Conservation (phyloP, 2,113 vertebrate genomes). For the Cyanoramphus novaezelandiae region DNA sequence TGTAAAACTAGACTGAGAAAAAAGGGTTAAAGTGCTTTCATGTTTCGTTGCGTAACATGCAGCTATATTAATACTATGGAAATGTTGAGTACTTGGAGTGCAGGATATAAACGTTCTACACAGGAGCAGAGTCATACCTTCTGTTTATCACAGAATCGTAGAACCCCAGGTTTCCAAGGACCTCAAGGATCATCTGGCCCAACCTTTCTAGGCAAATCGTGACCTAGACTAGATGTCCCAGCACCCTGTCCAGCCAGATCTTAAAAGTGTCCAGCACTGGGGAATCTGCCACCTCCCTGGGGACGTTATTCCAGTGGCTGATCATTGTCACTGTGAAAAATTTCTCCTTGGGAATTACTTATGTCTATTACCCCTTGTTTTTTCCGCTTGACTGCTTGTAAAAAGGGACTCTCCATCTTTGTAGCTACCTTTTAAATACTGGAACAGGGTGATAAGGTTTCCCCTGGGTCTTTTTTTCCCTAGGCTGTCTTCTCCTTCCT, state of each 20-base stretch:
- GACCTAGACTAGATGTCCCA: background rate
- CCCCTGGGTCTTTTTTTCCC: background rate
- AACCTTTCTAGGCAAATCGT: background rate
- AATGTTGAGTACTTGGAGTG: background rate
- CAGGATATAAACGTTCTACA: background rate
- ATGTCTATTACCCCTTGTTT: background rate
- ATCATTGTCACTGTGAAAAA: background rate
- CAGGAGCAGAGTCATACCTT: background rate
- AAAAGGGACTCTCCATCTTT: background rate
- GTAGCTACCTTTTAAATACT: background rate
- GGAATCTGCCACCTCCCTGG: background rate
- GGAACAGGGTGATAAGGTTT: background rate
- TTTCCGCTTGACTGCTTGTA: background rate
- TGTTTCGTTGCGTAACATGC: background rate
- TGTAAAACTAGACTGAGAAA: background rate
- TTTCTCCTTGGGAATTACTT: background rate
- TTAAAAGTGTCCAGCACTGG: background rate
- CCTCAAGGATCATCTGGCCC: background rate
- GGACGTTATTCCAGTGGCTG: background rate
- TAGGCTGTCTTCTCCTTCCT: background rate
- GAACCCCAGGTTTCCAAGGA: background rate
- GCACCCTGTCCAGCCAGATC: background rate
- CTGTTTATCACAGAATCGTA: background rate
- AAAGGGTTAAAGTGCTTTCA: background rate
- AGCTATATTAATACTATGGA: background rate